Evolutionary conservation across 2,888 invertebrate species (phyloP), one percentile per base, ranked within the genome.

Genomic region (Spodoptera picta): DNA sequence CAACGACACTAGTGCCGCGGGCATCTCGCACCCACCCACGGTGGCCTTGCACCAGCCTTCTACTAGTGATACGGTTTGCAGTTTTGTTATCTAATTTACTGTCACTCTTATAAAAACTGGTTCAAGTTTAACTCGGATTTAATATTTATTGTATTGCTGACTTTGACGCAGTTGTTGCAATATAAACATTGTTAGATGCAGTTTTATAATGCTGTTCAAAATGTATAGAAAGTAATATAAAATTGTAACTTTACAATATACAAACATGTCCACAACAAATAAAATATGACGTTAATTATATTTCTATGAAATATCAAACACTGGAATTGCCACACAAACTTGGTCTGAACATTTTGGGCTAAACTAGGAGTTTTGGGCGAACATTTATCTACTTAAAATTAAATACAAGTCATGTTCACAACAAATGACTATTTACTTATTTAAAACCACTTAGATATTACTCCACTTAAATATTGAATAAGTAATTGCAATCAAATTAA

Each of bases 51-150:
- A 53, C 53, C 74, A 65, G 68, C 68, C 68, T 74, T 50, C 53
- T 60, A 69, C 75, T 61, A 75, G 69, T 75, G 69, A 75, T 75
- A 75, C 48, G 75, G 67, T 66, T 70, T 36, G 70, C 46, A 64
- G 19, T 61, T 75, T 61, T 45, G 70, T 69, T 69, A 69, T 55
- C 50, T 75, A 75, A 75, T 69, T 75, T 31, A 75, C 36, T 41
- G 36, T 6, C 75, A 41, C 36, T 36, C 7, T 31, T 31, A 74
- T 60, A 19, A 44, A 47, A 50, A 69, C 51, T 61, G 75, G 61
- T 69, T 69, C 62, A 69, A 56, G 62, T 70, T 55, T 62, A 45
- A 70, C 72, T 48, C 31, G 47, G n/a, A 44, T 11, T 61, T 69
- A 53, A 52, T 67, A 73, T 24, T 67, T 45, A 50, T 61, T 44